Base-by-base conservation (phyloP, 1,140 invertebrate genomes). In the Microplitis demolitor region DNA sequence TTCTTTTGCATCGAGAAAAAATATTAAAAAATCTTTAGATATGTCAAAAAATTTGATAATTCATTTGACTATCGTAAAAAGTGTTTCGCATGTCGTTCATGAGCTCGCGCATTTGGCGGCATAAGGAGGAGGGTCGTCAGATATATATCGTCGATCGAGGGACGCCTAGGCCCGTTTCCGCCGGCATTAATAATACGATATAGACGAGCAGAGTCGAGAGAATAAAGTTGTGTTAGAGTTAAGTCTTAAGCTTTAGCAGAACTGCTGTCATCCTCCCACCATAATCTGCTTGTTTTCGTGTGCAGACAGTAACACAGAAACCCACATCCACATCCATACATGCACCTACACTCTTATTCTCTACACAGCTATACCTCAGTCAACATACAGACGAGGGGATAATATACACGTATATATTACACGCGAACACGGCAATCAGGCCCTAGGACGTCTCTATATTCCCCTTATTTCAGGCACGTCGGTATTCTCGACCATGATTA, bases 391-490 rank as follows among this genome's bases (percentile, higher is more conserved):
- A 24, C 24, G 24, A 24, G 24, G 24, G 24, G 24, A 24, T 24
- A 24, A 24, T 62, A 63, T 34, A 63, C 71, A 62, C 66, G 56
- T 74, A 53, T 58, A 68, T 74, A 78, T 78, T 75, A 80, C 79
- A 82, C 78, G 75, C 80, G 79, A 76, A 78, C 58, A 58, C 51
- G 69, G 79, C 82, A 83, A 83, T 83, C 80, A 83, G 78, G 78
- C 71, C 74, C 74, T 76, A 78, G 78, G 79, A 83, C 80, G 77
- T 84, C 83, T 84, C 79, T 83, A 84, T 84, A 66, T 51, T 33
- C 78, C 81, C 74, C 71, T 16, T 58, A 24, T 69, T 74, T 74
- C 58, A 60, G 31, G 45, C 33, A 71, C 74, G 78, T 77, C 78
- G 77, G 78, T 78, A 76, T 79, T 82, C 74, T 66, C 74, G 77